These are phyloP conservation scores for Remorina albescens DNA, from an alignment of 2,797 vertebrate genomes.

Conservation along the genomic window DNA sequence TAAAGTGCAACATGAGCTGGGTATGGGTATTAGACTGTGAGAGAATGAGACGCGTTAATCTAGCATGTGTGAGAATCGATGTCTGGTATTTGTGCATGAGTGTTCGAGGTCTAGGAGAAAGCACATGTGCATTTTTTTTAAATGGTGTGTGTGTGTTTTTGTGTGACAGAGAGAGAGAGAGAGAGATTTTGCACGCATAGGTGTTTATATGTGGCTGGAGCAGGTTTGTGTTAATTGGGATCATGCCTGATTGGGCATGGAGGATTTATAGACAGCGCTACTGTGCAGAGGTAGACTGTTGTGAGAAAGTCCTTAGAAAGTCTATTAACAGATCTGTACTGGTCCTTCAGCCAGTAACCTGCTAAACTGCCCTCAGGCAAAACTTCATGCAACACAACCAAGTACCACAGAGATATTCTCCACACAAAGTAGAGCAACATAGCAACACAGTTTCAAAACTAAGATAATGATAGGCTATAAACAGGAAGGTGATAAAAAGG, in stretches of 20 bases:
- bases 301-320: slow-evolving; percentile 44
- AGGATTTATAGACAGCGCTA: slow-evolving; percentile 36
- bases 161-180: too few species aligned
- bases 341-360: slow-evolving; percentile 43
- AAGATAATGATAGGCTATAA: slow-evolving; percentile 25
- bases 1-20: slow-evolving; percentile 70
- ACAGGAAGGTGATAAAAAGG: slow-evolving; percentile 29
- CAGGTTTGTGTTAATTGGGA: slow-evolving; percentile 49
- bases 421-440: slow-evolving; percentile 40
- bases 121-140: slow-evolving; percentile 5
- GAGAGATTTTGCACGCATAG: slow-evolving; percentile 12
- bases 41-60: slow-evolving; percentile 61
- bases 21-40: slow-evolving; percentile 49
- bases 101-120: slow-evolving; percentile 20
- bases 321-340: slow-evolving; percentile 47
- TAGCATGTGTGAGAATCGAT: slow-evolving; percentile 63
- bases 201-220: slow-evolving; percentile 29
- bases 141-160: slow-evolving; percentile 4
- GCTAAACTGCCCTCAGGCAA: slow-evolving; percentile 33
- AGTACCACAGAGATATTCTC: slow-evolving; percentile 40
- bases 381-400: slow-evolving; percentile 21
- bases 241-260: slow-evolving; percentile 50
- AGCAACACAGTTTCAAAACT: slow-evolving; percentile 35
- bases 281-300: slow-evolving; percentile 36
- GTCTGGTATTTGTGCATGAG: slow-evolving; percentile 54